Evolutionary conservation across 2,888 invertebrate genomes (phyloP).

Genomic region (Caenorhabditis wallacei): DNA sequence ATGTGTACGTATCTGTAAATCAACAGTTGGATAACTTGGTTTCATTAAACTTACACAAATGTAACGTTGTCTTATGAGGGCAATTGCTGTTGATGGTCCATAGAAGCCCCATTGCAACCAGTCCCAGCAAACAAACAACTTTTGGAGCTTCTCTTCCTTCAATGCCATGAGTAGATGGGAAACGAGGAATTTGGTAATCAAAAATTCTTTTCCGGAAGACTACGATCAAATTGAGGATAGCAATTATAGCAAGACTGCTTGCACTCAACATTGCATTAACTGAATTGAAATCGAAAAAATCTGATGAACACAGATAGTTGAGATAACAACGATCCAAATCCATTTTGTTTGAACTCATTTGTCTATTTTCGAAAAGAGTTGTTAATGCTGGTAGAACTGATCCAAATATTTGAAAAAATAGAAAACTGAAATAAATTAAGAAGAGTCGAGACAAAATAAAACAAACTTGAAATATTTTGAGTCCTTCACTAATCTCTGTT

Average conservation of each 20-base stretch:
- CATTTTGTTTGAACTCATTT: background rate
- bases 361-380: constrained; percentile 9
- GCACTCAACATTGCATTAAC: constrained; percentile 24
- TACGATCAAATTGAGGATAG: constrained; percentile 18
- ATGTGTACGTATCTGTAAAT: constrained; percentile 4
- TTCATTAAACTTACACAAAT: constrained; percentile 17
- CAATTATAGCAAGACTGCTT: constrained; percentile 23
- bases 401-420: constrained; percentile 48
- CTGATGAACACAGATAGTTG: constrained; percentile 13
- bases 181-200: background rate
- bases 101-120: constrained; percentile 19
- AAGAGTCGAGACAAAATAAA: background rate
- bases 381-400: constrained; percentile 24
- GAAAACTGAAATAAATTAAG: constrained; percentile 15
- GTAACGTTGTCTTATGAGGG: background rate
- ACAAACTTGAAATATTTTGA: constrained; percentile 43
- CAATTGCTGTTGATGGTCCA: constrained; percentile 23
- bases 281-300: constrained; percentile 1
- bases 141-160: constrained; percentile 35
- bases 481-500: constrained; percentile 24
- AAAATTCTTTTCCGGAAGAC: constrained; percentile 41
- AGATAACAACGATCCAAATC: constrained; percentile 31
- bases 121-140: constrained; percentile 30
- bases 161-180: constrained; percentile 27
- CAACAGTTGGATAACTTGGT: background rate